Percentiles rank a stretch among this genome's conserved stretches.
Evolutionary conservation across 1,140 invertebrate species (phyloP).

Genomic region (Drosophila miranda): DNA sequence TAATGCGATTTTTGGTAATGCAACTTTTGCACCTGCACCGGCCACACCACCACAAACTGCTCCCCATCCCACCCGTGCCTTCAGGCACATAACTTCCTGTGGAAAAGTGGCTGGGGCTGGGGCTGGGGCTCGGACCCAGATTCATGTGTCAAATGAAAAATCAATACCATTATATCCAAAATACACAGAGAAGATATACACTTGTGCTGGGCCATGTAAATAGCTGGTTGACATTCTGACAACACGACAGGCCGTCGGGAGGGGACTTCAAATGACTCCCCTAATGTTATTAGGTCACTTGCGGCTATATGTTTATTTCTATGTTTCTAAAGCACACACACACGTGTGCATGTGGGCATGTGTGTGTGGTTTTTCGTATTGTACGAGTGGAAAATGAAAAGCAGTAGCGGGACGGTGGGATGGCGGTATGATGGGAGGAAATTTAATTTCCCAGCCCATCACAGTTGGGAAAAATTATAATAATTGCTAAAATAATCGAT

Average conservation of each 20-base stretch:
- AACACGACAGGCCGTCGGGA: constrained; percentile 21
- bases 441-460: constrained; percentile 53
- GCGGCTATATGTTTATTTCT: constrained; percentile 26
- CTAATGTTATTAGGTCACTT: constrained; percentile 55
- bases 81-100: too few relatives aligned
- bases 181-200: constrained; percentile 37
- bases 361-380: background rate
- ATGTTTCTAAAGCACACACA: constrained; percentile 7
- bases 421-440: constrained; percentile 19
- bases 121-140: background rate
- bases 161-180: constrained; percentile 69
- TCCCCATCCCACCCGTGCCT: background rate
- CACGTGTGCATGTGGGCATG: background rate
- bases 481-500: constrained; percentile 59
- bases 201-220: constrained; percentile 47
- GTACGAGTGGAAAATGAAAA: constrained; percentile 23
- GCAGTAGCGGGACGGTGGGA: background rate
- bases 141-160: constrained; percentile 63
- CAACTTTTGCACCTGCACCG: constrained; percentile 34
- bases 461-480: constrained; percentile 42
- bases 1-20: constrained; percentile 74
- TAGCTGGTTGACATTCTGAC: constrained; percentile 72
- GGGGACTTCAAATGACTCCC: constrained; percentile 21
- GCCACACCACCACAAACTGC: constrained; percentile 7
- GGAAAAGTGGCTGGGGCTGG: background rate